A percentile compares a stretch with the other conserved stretches of the same genome.
Conservation (phyloP, 2,888 invertebrate species). For the Drosophila hamatofila region DNA sequence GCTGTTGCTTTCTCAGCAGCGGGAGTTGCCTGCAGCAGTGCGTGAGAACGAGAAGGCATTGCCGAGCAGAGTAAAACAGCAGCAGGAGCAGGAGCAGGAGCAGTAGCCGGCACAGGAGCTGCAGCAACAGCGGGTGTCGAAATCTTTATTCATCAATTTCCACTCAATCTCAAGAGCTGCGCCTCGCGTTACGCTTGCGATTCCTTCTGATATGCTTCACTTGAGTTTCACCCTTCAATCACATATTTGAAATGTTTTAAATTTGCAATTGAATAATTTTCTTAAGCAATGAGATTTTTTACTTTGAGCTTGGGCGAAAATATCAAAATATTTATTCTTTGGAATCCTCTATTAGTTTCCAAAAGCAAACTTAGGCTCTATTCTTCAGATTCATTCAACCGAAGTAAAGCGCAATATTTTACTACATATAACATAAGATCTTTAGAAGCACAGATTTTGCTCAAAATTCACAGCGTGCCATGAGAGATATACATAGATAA, state of each 20-base stretch:
- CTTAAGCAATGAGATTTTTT: not conserved
- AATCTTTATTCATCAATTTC: slow-evolving; percentile 18
- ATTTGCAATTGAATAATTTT: slow-evolving; percentile 18
- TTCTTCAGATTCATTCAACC: no score
- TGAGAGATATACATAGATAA: no score
- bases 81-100: slow-evolving; percentile 7
- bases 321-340: slow-evolving; percentile 11
- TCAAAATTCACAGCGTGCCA: no score
- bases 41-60: slow-evolving; percentile 60
- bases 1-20: slow-evolving; percentile 79
- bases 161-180: slow-evolving; percentile 32
- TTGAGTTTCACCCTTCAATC: slow-evolving; percentile 13
- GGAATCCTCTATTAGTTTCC: not conserved
- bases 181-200: slow-evolving; percentile 24
- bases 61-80: slow-evolving; percentile 17
- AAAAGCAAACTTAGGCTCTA: not conserved
- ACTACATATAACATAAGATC: no score
- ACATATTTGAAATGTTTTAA: not conserved
- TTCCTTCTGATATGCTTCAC: not conserved
- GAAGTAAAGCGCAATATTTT: no score
- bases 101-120: slow-evolving; percentile 16
- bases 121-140: slow-evolving; percentile 44
- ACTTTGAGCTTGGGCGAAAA: not conserved
- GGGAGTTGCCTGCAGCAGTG: slow-evolving; percentile 58
- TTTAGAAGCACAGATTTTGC: no score